A percentile compares a stretch with the other conserved stretches of the same genome.
phyloP scores from a whole-genome alignment of 1,140 invertebrate species.

The Atta colombica region DNA sequence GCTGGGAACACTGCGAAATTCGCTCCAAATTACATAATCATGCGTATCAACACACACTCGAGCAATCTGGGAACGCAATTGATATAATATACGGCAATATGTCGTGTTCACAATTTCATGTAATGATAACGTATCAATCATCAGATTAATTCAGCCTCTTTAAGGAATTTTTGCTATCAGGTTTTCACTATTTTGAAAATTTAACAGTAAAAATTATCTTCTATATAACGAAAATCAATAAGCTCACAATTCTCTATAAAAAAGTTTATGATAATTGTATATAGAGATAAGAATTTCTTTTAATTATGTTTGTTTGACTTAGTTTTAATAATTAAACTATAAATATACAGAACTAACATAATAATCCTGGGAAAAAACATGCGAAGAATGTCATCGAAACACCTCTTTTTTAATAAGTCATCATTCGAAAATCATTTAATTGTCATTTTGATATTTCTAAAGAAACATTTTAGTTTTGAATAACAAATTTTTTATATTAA shows the following conservation, averaged over 20 bases:
- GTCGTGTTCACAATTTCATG: not conserved
- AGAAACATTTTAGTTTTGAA: not conserved
- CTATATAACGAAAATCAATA: not conserved
- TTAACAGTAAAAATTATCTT: not conserved
- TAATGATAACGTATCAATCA: constrained; percentile 37
- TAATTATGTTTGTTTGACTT: too few relatives aligned
- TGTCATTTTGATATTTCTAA: not conserved
- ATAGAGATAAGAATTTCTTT: too few relatives aligned
- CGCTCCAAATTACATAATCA: constrained; percentile 51
- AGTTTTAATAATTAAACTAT: too few relatives aligned
- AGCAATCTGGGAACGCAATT: constrained; percentile 46
- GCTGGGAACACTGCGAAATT: constrained; percentile 45
- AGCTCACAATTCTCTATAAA: not conserved
- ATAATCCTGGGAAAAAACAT: too few relatives aligned
- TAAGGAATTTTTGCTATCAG: too few relatives aligned
- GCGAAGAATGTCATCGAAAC: not conserved
- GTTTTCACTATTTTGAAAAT: not conserved
- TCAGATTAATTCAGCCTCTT: not conserved
- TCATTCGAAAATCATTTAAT: not conserved
- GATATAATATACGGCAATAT: constrained; percentile 15
- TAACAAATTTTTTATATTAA: not conserved
- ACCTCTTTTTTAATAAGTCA: not conserved
- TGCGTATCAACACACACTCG: constrained; percentile 40
- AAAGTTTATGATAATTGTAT: not conserved
- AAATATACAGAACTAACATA: too few relatives aligned